Evolutionary conservation across 2,888 invertebrate species (phyloP), one percentile per base, ranked within the genome.

Genomic region (Brachynemurus nebulosus): DNA sequence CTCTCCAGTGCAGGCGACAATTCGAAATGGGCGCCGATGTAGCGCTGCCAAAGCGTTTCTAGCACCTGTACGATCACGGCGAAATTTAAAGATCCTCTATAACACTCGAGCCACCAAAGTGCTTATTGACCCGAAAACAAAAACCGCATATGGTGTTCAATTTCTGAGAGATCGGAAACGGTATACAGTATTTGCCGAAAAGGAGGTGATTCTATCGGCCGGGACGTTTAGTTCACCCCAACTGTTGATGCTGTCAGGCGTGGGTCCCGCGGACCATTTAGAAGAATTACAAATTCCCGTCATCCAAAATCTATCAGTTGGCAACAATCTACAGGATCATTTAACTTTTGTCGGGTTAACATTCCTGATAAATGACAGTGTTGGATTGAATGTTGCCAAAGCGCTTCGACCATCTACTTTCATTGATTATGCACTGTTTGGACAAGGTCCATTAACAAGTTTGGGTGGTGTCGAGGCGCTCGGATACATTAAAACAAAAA

Each of bases 171-270:
- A 71, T n/a, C 65, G 66, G 17, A 51, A 63, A 7, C 57, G 57
- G 23, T 63, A 63, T 48, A 65, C 63, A 4, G 71, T 73, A 1
- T 61, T 58, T 42, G 82, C 80, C 1, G 70, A 71, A 4, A 80
- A 77, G 56, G 86, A 86, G 64, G 76, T 90, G 0, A 80, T 90
- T 42, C 55, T 90, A 14, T 78, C 81, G 9, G 84, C 83, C 2
- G 90, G 90, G 0, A 73, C 86, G 3, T 78, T 91, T 51, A 84
- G 83, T 53, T 80, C 86, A 1, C 86, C 90, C 0, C 89, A 90
- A 60, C 59, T 91, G 2, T 69, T 91, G 5, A 82, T 89, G 82
- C 61, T 90, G 7, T 86, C 86, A 4, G 88, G 88, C 1, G 57
- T 76, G 8, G 76, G 76, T 3, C 74, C 74, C 1, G 67, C 60